Evolutionary conservation across 1,140 invertebrate species (phyloP).

Genomic region (Drosophila oshimai): DNA sequence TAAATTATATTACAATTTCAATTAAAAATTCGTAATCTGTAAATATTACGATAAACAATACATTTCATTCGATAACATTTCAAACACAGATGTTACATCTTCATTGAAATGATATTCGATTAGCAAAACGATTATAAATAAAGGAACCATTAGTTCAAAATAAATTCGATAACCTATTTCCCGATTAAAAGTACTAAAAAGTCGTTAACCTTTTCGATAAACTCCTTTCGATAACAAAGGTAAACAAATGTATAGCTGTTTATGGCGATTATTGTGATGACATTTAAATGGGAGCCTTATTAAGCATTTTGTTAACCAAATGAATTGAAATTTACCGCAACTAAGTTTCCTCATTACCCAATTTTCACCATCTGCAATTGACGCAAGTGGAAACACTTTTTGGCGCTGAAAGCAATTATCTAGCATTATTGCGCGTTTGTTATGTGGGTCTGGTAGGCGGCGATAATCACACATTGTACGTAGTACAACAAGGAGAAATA

Average conservation of each 20-base stretch:
- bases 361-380: constrained; percentile 16
- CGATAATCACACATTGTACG: constrained; percentile 11
- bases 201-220: too few relatives aligned
- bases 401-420: constrained; percentile 29
- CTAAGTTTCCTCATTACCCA: constrained; percentile 24
- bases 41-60: too few relatives aligned
- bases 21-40: too few relatives aligned
- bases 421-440: constrained; percentile 42
- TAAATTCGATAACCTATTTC: too few relatives aligned
- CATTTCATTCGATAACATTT: too few relatives aligned
- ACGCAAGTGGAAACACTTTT: constrained; percentile 26
- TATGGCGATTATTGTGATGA: constrained; percentile 2
- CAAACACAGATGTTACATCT: too few relatives aligned
- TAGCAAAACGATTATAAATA: too few relatives aligned
- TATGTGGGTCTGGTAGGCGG: constrained; percentile 37
- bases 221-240: too few relatives aligned
- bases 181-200: too few relatives aligned
- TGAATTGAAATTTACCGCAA: constrained; percentile 26
- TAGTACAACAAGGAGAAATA: constrained; percentile 1
- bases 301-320: constrained; percentile 5
- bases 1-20: too few relatives aligned
- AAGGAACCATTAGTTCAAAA: too few relatives aligned
- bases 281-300: background rate
- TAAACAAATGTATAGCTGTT: background rate
- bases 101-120: too few relatives aligned